These are phyloP conservation scores for Clangula hyemalis DNA, from an alignment of 2,797 vertebrate genomes.

Conservation along the genomic window DNA sequence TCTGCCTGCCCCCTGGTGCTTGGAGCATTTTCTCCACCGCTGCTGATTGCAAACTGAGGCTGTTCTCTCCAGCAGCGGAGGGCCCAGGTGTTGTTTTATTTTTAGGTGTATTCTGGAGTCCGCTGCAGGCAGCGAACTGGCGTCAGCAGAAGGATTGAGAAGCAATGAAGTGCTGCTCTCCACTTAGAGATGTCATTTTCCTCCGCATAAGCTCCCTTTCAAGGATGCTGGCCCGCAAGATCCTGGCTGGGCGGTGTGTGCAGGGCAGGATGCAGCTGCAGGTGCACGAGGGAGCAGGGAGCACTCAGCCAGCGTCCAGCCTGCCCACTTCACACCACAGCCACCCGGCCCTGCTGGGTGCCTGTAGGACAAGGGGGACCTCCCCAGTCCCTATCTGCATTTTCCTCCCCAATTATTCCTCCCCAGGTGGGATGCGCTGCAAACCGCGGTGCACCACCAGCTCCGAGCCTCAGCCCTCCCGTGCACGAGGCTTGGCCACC, in stretches of 20 bases:
- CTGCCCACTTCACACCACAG: neutral
- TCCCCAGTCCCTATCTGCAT: neutral
- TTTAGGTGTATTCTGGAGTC: conserved; percentile 21
- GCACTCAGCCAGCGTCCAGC: neutral
- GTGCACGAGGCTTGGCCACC: neutral
- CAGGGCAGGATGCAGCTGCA: neutral
- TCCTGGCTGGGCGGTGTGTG: accelerated
- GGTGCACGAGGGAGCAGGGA: neutral
- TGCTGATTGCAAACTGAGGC: neutral
- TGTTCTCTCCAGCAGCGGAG: conserved; percentile 8
- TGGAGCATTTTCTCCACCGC: neutral
- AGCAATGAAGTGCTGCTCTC: conserved; percentile 9
- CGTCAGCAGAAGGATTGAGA: neutral
- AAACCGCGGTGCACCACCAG: neutral
- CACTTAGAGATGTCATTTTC: neutral
- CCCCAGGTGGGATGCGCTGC: too few relatives aligned
- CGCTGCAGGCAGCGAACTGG: neutral
- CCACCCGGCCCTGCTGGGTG: accelerated
- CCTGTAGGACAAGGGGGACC: neutral
- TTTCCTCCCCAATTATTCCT: neutral
- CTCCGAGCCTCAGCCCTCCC: neutral
- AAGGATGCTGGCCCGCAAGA: neutral
- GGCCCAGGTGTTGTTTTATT: conserved; percentile 30
- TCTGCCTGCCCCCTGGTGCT: neutral
- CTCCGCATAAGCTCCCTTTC: neutral